Conservation (phyloP, 2,113 vertebrate species). For the Pollimyrus isidori region DNA sequence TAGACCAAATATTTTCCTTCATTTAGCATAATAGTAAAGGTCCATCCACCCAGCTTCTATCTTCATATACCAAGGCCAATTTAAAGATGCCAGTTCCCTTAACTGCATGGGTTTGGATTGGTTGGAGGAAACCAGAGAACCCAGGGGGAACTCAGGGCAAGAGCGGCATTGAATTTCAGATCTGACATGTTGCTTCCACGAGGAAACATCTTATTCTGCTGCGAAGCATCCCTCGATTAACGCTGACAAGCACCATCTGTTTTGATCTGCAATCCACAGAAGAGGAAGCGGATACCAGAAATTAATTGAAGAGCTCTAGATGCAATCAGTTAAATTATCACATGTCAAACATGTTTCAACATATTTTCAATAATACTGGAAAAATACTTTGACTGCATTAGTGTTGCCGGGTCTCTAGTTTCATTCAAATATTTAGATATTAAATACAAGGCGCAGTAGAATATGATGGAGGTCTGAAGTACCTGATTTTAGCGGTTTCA, state of each 20-base stretch:
- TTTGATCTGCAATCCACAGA: neutral
- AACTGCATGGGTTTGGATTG: neutral
- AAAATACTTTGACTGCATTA: neutral
- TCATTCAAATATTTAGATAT: neutral
- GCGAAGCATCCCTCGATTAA: neutral
- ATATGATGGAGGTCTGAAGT: neutral
- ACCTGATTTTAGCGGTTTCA: neutral
- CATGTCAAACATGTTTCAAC: neutral
- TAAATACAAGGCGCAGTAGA: neutral
- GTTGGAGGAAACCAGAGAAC: neutral
- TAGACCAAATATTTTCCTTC: neutral
- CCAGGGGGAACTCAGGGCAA: neutral
- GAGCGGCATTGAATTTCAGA: neutral
- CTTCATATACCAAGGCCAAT: neutral
- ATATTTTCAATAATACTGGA: neutral
- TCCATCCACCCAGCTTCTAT: neutral
- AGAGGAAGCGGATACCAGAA: neutral
- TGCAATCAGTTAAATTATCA: neutral
- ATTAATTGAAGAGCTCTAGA: neutral
- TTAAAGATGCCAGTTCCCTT: neutral
- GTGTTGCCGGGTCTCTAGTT: neutral
- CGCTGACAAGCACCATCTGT: neutral
- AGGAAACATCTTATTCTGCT: neutral
- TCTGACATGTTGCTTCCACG: neutral
- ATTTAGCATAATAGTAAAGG: neutral